Evolutionary conservation across 2,888 invertebrate species (phyloP).

Genomic region (Pharmacophagus antenor): DNA sequence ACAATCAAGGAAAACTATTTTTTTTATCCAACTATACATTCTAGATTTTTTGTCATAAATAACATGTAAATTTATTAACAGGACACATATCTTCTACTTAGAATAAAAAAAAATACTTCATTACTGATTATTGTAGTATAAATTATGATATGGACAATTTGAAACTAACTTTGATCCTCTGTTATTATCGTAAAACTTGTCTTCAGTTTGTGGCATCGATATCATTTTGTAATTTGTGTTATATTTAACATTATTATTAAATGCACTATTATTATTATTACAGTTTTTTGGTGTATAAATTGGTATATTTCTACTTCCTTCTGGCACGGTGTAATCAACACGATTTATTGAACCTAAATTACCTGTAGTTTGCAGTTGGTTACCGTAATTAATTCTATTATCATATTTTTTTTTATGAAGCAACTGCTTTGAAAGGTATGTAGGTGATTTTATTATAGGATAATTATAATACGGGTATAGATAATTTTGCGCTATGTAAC

Average conservation of each 20-base stretch:
- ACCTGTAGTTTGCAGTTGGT: not conserved
- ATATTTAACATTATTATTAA: slow-evolving; percentile 1
- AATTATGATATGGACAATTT: slow-evolving; percentile 6
- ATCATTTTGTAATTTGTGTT: not conserved
- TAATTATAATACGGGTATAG: not conserved
- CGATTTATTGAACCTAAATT: not conserved
- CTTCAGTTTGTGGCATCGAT: not conserved
- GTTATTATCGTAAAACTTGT: not conserved
- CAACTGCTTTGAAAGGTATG: too few relatives aligned
- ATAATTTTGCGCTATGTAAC: not conserved
- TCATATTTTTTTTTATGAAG: not conserved
- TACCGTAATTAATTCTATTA: not conserved
- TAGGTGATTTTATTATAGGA: not conserved
- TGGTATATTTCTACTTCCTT: not conserved
- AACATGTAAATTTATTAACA: too few relatives aligned
- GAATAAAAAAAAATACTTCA: too few relatives aligned
- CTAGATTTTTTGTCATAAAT: too few relatives aligned
- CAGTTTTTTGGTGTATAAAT: not conserved
- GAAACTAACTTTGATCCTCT: not conserved
- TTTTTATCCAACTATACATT: not conserved
- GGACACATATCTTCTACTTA: too few relatives aligned
- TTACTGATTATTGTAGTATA: not conserved
- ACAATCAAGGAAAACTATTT: too few relatives aligned
- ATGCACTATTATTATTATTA: not conserved
- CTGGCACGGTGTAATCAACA: not conserved